Evolutionary conservation across 2,797 vertebrate genomes (phyloP), one percentile per base, ranked within the genome.

Genomic region (Rhinogobio ventralis): DNA sequence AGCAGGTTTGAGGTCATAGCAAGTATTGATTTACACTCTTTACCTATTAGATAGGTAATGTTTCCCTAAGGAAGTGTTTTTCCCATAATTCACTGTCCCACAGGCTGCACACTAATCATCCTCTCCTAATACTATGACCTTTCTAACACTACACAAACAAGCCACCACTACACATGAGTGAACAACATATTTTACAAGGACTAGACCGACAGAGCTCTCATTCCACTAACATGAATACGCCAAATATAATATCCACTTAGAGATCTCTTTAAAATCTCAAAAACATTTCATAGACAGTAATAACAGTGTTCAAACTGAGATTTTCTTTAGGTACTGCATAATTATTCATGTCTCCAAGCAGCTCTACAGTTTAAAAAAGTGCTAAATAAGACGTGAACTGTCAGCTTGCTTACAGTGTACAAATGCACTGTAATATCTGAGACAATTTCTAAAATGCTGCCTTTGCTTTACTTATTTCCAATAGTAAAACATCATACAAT

Each of bases 21-120:
- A 67, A 68, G 83, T 92, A 95, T 93, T 93, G 93, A 95, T 94
- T 94, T 93, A 94, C 91, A 91, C 87, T 91, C 89, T 89, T 93
- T 90, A 92, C 91, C 92, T 94, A 92, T 94, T 93, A 91, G 93
- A 92, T 91, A 87, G 91, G 92, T 93, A 93, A 91, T 92, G 90
- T 91, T 91, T 92, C 92, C 92, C 85, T 78, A 90, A 57, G 90
- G 91, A 88, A 87, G 4, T 36, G 86, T 39, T 64, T 55, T 74
- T 39, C 53, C 89, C 89, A 89, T 93, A 93, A 94, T 94, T 93
- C 93, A 93, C 93, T 89, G 92, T 90, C 85, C 28, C 85, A 89
- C 83, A n/a, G 84, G 88, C 94, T 93, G 92, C 90, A 88, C 89
- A 91, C 93, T 94, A 94, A 94, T 94, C 93, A 94, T 92, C 91